Conservation (phyloP, 2,888 invertebrate species). For the Drosophila macrospina region DNA sequence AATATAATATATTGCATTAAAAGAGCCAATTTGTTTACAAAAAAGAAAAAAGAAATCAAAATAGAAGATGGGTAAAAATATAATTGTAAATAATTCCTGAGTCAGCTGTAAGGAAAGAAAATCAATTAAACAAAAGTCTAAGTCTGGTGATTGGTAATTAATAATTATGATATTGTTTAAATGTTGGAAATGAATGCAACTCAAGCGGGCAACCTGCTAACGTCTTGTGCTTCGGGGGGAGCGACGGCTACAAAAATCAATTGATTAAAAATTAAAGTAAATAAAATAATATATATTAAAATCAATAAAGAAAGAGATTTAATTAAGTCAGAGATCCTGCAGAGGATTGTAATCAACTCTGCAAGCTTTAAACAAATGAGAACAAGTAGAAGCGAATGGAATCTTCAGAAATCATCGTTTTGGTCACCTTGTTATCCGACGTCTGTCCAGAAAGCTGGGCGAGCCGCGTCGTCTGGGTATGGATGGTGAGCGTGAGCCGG, state of each 20-base stretch:
- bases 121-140: constrained; percentile 37
- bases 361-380: neutral
- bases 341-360: constrained; percentile 1
- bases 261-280: constrained; percentile 44
- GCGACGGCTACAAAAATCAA: constrained; percentile 74
- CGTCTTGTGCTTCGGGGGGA: constrained; percentile 77
- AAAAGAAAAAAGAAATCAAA: neutral
- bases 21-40: constrained; percentile 23
- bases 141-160: neutral
- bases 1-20: neutral
- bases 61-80: constrained; percentile 14
- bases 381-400: neutral
- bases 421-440: constrained; percentile 96
- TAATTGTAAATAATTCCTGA: constrained; percentile 62
- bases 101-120: constrained; percentile 68
- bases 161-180: constrained; percentile 36
- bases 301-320: constrained; percentile 30
- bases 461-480: constrained; percentile 97
- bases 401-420: neutral
- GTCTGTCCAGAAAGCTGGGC: constrained; percentile 96
- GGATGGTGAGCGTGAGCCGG: constrained; percentile 92
- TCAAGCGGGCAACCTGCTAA: constrained; percentile 66
- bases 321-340: constrained; percentile 18
- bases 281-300: constrained; percentile 32
- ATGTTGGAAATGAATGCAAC: constrained; percentile 57